phyloP scores from a whole-genome alignment of 1,140 invertebrate species.

The Rhagoletis zephyria region DNA sequence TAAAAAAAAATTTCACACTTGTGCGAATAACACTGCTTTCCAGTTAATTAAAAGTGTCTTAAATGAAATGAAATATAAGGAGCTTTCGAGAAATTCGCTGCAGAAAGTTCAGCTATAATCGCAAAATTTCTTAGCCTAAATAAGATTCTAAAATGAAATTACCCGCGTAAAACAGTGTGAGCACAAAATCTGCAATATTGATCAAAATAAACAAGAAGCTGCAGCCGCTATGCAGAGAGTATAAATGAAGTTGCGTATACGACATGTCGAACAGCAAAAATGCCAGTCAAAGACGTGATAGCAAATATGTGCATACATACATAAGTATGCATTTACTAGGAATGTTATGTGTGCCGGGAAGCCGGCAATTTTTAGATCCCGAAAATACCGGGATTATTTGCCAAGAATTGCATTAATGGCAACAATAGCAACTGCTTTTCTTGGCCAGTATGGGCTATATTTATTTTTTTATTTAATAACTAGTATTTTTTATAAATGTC shows the following conservation, averaged over 20 bases:
- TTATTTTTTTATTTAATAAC: too few relatives aligned
- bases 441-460: too few relatives aligned
- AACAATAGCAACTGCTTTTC: too few relatives aligned
- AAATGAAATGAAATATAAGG: background rate
- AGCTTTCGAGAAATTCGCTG: background rate
- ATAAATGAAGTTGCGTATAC: background rate
- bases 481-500: too few relatives aligned
- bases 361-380: too few relatives aligned
- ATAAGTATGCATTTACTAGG: too few relatives aligned
- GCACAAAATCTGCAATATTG: too few relatives aligned
- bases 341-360: too few relatives aligned
- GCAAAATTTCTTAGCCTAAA: conserved; percentile 1
- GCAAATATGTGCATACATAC: too few relatives aligned
- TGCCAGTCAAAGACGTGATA: too few relatives aligned
- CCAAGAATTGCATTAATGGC: too few relatives aligned
- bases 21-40: background rate
- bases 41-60: background rate
- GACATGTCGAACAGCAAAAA: background rate
- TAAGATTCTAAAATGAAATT: background rate
- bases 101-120: background rate
- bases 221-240: background rate
- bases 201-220: background rate
- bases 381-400: too few relatives aligned
- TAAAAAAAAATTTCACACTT: background rate
- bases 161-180: background rate